Base-by-base conservation (phyloP, 1,140 invertebrate species). In the Lordiphosa stackelbergi region DNA sequence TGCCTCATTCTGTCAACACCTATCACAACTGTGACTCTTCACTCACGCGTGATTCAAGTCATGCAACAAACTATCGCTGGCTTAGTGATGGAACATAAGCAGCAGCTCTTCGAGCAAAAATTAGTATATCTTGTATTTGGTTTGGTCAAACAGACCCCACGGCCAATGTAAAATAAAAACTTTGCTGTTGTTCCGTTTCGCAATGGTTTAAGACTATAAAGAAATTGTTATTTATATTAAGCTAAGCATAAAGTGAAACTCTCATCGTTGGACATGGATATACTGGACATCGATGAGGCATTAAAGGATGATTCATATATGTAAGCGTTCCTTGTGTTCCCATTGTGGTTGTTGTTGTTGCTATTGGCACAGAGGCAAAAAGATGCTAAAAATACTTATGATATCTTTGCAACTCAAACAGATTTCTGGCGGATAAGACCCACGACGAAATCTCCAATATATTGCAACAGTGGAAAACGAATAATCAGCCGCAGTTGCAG, bases 261-360 rank as follows among this genome's bases (percentile, higher is more conserved):
- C 7, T 34, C 56, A 40, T 40, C 49, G 48, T 46, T 54, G 77
- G 77, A 64, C 56, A 87, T 87, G 85, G 85, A 87, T 77, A 87
- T 87, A 64, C 59, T 87, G 55, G 85, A 87, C 36, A 87, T 87
- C 57, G 85, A 87, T 66, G 85, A 87, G 68, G 85, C 73, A 37
- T 64, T 87, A 31, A 87, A 87, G 69, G 85, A 87, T 85, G 85
- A 87, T 87, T 87, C 85, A 71, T 87, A 85, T 79, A 85, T 85
- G 85, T 87, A 70, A 72, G 85, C 71, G 55, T 53, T 53, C 46
- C 57, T 53, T 35, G 34, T n/a, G 52, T 42, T 49, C 38, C 47
- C 12, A 40, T 52, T 63, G 47, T 28, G 1, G 40, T 51, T 48
- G n/a, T 47, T 46, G 49, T 38, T 48, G 3, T 36, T 49, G 48